phyloP scores from a whole-genome alignment of 2,888 invertebrate genomes.

The Hesperia comma region DNA sequence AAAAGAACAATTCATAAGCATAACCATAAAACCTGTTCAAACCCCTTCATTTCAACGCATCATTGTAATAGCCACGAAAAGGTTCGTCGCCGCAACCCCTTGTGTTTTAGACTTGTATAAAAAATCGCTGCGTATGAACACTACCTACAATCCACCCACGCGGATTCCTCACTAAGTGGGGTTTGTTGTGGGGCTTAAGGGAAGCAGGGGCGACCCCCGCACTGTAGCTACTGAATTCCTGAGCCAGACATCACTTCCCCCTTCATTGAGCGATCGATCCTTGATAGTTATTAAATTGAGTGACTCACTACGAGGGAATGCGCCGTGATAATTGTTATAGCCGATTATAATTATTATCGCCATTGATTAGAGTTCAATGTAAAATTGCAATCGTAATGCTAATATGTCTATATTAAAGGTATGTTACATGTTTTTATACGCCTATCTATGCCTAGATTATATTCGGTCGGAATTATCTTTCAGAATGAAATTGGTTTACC shows the following conservation, averaged over 20 bases:
- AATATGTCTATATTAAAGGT: too few relatives aligned
- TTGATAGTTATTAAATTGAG: constrained; percentile 64
- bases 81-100: constrained; percentile 20
- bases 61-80: constrained; percentile 29
- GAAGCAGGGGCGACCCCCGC: constrained; percentile 10
- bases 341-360: constrained; percentile 15
- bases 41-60: constrained; percentile 3
- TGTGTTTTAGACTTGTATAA: constrained; percentile 15
- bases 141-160: constrained; percentile 11
- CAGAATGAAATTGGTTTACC: too few relatives aligned
- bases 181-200: constrained; percentile 12
- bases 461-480: too few relatives aligned
- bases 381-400: not conserved
- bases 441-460: too few relatives aligned
- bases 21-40: not conserved
- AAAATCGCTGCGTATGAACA: constrained; percentile 16
- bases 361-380: constrained; percentile 3
- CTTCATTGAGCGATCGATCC: constrained; percentile 65
- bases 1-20: constrained; percentile 2
- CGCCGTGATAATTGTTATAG: constrained; percentile 6
- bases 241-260: constrained; percentile 59
- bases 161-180: constrained; percentile 5
- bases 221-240: constrained; percentile 47
- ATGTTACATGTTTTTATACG: too few relatives aligned
- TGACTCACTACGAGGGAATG: constrained; percentile 47